Base-by-base conservation (phyloP, 2,113 vertebrate species). In the Oreochromis niloticus region DNA sequence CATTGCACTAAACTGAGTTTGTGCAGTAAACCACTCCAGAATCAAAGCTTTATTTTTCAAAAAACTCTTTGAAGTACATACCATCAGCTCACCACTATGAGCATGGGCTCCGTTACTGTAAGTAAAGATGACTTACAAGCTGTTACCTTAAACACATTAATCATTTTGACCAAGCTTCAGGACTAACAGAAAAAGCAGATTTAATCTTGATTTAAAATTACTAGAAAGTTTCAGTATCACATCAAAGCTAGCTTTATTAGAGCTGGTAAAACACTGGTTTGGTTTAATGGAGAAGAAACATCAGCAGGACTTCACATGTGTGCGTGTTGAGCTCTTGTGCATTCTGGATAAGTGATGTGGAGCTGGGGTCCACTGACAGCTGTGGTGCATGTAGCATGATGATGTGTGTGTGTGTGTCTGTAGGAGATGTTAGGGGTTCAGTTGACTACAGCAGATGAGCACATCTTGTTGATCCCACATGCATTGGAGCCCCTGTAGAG, bases 381-480 rank as follows among this genome's bases (percentile, higher is more conserved):
- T 34, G 52, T 14, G 9, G 5, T 6, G 10, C 6, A 36, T 39
- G 73, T 39, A 54, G 34, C 11, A 32, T 82, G 34, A 54, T 54
- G 10, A 17, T 24, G 55, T 5, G 14, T 32, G 30, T 6, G 57
- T 50, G 19, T 43, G 13, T 8, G 9, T 48, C 0, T 39, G 24
- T 22, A 5, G 17, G 48, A 14, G 6, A 39, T 87, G 4, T 36
- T 30, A 2, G 41, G 46, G 3, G 13, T 92, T 94, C 94, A 98
- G 88, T 96, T 93, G 87, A 98, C 92, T 27, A 98, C 93, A 7
- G 98, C 97, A 1, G 98, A 98, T 66, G 97, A 98, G 92, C 97
- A 97, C 97, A 98, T 98, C 81, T 88, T 93, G 92, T 98, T 97
- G 93, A 98, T 97, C 9, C 98, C 98, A 75, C 98, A 98, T 19